Percentiles rank a stretch among this genome's conserved stretches.
Conservation (phyloP, 2,888 invertebrate genomes). For the Archips crataeganus region DNA sequence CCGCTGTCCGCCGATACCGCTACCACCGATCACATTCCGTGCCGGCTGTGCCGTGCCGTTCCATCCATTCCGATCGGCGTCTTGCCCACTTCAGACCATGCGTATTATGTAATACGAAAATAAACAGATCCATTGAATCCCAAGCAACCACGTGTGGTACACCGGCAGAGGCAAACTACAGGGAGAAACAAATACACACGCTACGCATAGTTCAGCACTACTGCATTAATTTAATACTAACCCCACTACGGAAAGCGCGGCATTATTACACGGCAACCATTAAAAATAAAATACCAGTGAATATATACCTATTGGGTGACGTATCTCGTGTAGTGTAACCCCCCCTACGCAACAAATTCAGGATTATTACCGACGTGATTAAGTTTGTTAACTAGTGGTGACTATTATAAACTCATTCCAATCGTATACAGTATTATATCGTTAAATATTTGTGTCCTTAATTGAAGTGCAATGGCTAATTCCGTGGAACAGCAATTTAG, state of each 20-base stretch:
- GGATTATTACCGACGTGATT: slow-evolving; percentile 28
- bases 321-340: neutral
- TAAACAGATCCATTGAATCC: slow-evolving; percentile 61
- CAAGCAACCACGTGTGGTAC: slow-evolving; percentile 71
- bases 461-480: slow-evolving; percentile 71
- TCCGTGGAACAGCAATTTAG: slow-evolving; percentile 89
- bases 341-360: neutral
- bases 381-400: slow-evolving; percentile 21
- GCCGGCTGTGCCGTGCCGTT: slow-evolving; percentile 26
- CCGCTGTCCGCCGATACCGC: slow-evolving; percentile 38
- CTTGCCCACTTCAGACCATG: slow-evolving; percentile 53
- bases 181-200: slow-evolving; percentile 23
- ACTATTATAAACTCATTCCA: slow-evolving; percentile 27
- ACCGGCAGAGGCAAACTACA: slow-evolving; percentile 50
- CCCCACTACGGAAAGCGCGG: neutral
- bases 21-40: slow-evolving; percentile 44
- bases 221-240: neutral
- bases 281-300: neutral
- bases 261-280: neutral
- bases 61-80: slow-evolving; percentile 46
- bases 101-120: slow-evolving; percentile 75
- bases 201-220: slow-evolving; percentile 30
- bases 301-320: neutral
- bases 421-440: slow-evolving; percentile 46
- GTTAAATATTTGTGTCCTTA: slow-evolving; percentile 38